Conservation (phyloP, 2,888 invertebrate genomes). For the Colostygia pectinataria region DNA sequence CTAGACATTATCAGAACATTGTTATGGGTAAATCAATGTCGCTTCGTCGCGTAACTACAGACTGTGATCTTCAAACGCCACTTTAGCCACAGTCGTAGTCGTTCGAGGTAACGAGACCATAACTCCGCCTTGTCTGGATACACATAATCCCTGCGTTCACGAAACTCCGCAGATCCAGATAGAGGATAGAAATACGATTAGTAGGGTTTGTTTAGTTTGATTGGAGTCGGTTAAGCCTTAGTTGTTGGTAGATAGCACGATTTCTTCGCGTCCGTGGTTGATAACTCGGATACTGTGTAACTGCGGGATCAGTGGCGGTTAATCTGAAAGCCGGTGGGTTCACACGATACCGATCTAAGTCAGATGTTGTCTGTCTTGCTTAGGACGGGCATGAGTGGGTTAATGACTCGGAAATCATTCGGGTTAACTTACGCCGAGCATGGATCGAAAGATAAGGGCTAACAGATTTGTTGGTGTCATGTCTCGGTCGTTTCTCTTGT, state of each 20-base stretch:
- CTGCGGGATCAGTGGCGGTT: slow-evolving; percentile 65
- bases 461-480: slow-evolving; percentile 77
- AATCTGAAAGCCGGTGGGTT: slow-evolving; percentile 74
- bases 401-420: slow-evolving; percentile 82
- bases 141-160: slow-evolving; percentile 68
- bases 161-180: slow-evolving; percentile 70
- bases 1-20: slow-evolving; percentile 47
- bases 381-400: slow-evolving; percentile 73
- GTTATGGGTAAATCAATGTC: slow-evolving; percentile 49
- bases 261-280: slow-evolving; percentile 76
- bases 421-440: slow-evolving; percentile 74
- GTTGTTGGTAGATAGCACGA: slow-evolving; percentile 78
- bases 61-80: slow-evolving; percentile 53
- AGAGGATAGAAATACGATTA: slow-evolving; percentile 78
- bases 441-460: slow-evolving; percentile 78
- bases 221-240: slow-evolving; percentile 74
- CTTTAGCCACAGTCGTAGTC: slow-evolving; percentile 62
- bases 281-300: slow-evolving; percentile 75
- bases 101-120: slow-evolving; percentile 75
- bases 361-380: slow-evolving; percentile 82
- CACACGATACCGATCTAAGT: slow-evolving; percentile 78
- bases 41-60: slow-evolving; percentile 42
- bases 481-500: slow-evolving; percentile 47
- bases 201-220: slow-evolving; percentile 80
- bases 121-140: slow-evolving; percentile 71